A percentile compares a stretch with the other conserved stretches of the same genome.
phyloP scores from a whole-genome alignment of 2,113 vertebrate genomes.

The Bufo gargarizans region DNA sequence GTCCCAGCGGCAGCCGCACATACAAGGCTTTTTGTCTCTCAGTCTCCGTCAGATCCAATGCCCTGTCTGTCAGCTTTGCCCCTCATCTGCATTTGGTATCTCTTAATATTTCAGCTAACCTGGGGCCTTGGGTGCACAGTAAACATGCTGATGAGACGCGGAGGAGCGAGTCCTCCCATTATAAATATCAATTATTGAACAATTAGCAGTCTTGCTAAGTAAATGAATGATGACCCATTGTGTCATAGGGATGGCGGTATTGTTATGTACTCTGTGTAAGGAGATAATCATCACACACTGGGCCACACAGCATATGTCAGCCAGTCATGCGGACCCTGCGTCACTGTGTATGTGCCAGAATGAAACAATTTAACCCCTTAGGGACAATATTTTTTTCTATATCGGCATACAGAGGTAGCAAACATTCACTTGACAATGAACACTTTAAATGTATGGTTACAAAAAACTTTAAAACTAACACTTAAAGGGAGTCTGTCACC shows the following conservation, averaged over 20 bases:
- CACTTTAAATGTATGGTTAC: too few species aligned
- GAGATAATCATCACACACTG: not conserved
- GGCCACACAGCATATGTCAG: not conserved
- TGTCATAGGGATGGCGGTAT: not conserved
- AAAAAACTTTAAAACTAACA: too few species aligned
- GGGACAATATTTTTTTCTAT: too few species aligned
- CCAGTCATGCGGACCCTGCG: not conserved
- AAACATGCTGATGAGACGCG: not conserved
- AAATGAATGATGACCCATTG: slow-evolving; percentile 16
- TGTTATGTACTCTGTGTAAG: not conserved
- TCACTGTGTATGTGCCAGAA: too few species aligned
- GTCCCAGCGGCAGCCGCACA: not conserved
- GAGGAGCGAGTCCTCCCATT: not conserved
- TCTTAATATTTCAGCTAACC: not conserved
- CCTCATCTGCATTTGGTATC: not conserved
- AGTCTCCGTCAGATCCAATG: not conserved
- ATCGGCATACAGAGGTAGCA: too few species aligned
- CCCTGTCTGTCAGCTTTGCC: not conserved
- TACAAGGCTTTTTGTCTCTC: not conserved
- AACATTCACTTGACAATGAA: too few species aligned
- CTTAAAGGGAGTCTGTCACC: too few species aligned
- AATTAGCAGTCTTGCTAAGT: slow-evolving; percentile 10
- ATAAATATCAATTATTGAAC: not conserved
- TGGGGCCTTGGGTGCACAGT: too few species aligned
- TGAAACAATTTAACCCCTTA: too few species aligned